Evolutionary conservation across 2,888 invertebrate species (phyloP).

Genomic region (Tinea semifulvella): DNA sequence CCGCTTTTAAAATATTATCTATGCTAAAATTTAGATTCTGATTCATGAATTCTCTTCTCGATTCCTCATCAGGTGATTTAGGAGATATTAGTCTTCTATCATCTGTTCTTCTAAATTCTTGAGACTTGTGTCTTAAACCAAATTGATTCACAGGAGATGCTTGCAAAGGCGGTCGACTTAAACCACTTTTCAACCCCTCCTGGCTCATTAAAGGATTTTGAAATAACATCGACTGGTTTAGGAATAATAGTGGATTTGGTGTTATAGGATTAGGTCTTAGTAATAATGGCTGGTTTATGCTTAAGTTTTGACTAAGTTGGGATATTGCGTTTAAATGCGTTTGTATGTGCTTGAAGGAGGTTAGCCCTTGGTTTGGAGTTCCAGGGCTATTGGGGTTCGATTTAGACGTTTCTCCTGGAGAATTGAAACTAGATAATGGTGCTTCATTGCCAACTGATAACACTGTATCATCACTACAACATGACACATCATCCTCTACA

Average conservation of each 20-base stretch:
- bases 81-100: slow-evolving; percentile 43
- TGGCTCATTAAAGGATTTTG: slow-evolving; percentile 50
- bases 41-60: slow-evolving; percentile 51
- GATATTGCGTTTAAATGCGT: slow-evolving; percentile 74
- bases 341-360: slow-evolving; percentile 73
- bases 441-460: slow-evolving; percentile 84
- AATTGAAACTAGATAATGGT: slow-evolving; percentile 46
- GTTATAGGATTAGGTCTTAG: slow-evolving; percentile 56
- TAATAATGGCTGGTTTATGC: slow-evolving; percentile 48
- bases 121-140: slow-evolving; percentile 27
- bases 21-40: slow-evolving; percentile 82
- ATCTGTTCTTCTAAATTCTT: slow-evolving; percentile 32
- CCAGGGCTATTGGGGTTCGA: slow-evolving; percentile 27
- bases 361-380: slow-evolving; percentile 39
- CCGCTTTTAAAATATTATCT: slow-evolving; percentile 86
- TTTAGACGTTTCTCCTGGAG: slow-evolving; percentile 19
- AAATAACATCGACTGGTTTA: slow-evolving; percentile 54
- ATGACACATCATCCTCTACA: slow-evolving; percentile 68
- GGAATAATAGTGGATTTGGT: slow-evolving; percentile 58
- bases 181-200: slow-evolving; percentile 38
- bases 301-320: slow-evolving; percentile 66
- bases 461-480: slow-evolving; percentile 81
- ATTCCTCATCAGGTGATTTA: slow-evolving; percentile 48
- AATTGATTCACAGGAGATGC: slow-evolving; percentile 38
- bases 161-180: slow-evolving; percentile 32